phyloP scores from a whole-genome alignment of 2,797 vertebrate genomes.

The Morelia viridis region DNA sequence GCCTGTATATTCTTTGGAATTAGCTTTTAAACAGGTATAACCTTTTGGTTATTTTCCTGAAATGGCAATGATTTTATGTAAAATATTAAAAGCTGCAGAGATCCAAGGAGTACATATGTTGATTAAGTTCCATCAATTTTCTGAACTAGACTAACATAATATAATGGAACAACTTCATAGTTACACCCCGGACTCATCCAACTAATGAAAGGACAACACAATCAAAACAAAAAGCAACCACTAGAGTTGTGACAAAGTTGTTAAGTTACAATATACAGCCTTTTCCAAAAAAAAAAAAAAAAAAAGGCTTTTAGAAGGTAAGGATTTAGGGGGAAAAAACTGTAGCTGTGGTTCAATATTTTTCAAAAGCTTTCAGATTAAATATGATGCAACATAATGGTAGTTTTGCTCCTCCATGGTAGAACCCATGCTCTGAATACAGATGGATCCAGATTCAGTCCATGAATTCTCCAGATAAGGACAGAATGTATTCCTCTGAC shows the following conservation, averaged over 20 bases:
- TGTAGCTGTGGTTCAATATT: not conserved
- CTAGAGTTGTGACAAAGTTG: not conserved
- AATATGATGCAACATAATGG: not conserved
- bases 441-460: not conserved
- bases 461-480: not conserved
- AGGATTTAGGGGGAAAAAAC: not conserved
- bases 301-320: not conserved
- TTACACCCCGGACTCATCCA: conserved; percentile 44
- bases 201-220: conserved; percentile 8
- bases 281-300: not conserved
- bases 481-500: not conserved
- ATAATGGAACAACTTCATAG: conserved; percentile 37
- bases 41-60: not conserved
- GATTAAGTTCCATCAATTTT: conserved; percentile 32
- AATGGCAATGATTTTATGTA: not conserved
- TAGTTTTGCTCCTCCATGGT: not conserved
- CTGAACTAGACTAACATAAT: conserved; percentile 42
- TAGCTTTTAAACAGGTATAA: not conserved
- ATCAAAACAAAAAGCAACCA: conserved; percentile 43
- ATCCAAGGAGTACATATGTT: not conserved
- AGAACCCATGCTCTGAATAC: not conserved
- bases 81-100: not conserved
- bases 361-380: not conserved
- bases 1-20: not conserved
- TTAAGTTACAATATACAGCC: not conserved